Conservation (phyloP, 2,113 vertebrate genomes). For the Embiotoca jacksoni region DNA sequence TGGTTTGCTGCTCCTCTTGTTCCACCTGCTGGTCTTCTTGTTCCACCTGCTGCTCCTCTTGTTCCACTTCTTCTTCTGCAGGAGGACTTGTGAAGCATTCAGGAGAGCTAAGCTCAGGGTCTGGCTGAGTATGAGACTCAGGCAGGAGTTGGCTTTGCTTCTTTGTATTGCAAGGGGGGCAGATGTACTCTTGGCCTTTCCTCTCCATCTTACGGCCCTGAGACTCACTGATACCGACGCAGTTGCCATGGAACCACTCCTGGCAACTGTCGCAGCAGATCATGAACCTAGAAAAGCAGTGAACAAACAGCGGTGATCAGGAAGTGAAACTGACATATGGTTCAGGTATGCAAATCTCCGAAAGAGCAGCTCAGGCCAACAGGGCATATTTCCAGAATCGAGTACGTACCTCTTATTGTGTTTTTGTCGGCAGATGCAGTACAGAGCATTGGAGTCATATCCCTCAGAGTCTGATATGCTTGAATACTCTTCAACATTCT, state of each 20-base stretch:
- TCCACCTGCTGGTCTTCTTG: conserved; percentile 87
- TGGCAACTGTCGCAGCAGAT: conserved; percentile 95
- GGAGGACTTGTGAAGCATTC: conserved; percentile 81
- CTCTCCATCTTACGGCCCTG: conserved; percentile 87
- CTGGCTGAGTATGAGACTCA: conserved; percentile 60
- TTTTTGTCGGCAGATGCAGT: conserved; percentile 92
- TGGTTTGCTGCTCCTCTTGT: conserved; percentile 87
- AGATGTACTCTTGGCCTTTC: conserved; percentile 90
- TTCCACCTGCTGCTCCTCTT: conserved; percentile 83
- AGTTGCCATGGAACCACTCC: conserved; percentile 94
- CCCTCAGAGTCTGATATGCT: conserved; percentile 82
- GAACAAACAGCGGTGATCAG: conserved; percentile 26
- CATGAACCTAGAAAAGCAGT: conserved; percentile 89
- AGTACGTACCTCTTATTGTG: conserved; percentile 89
- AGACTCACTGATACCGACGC: conserved; percentile 91
- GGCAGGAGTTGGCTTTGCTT: conserved; percentile 77
- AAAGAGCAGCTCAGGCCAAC: conserved; percentile 10
- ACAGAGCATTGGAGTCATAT: conserved; percentile 87
- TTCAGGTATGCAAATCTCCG: conserved; percentile 37
- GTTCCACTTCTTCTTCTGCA: conserved; percentile 83
- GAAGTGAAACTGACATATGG: conserved; percentile 48
- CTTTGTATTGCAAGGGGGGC: conserved; percentile 88
- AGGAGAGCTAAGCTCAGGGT: conserved; percentile 49
- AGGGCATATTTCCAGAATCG: conserved; percentile 18
- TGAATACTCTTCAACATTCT: conserved; percentile 41